These are phyloP conservation scores for Anniella stebbinsi DNA, from an alignment of 2,797 vertebrate species.

Conservation along the genomic window DNA sequence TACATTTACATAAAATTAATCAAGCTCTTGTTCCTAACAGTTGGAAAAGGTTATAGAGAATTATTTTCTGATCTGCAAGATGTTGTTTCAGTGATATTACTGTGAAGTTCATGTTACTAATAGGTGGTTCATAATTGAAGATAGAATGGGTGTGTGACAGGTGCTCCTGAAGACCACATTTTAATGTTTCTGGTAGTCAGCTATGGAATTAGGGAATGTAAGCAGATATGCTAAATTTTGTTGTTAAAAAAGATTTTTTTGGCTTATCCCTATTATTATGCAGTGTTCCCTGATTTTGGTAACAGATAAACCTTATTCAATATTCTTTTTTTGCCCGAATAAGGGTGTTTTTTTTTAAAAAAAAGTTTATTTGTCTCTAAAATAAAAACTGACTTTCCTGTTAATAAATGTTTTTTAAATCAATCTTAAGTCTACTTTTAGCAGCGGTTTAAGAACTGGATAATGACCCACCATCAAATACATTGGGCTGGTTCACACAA, in stretches of 20 bases:
- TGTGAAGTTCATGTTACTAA: constrained; percentile 38
- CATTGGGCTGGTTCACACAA: too few relatives aligned
- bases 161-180: neutral
- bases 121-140: constrained; percentile 35
- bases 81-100: constrained; percentile 58
- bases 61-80: constrained; percentile 62
- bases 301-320: too few relatives aligned
- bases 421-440: neutral
- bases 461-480: too few relatives aligned
- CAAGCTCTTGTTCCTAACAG: constrained; percentile 70
- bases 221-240: neutral
- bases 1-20: constrained; percentile 73
- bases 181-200: neutral
- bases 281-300: neutral
- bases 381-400: neutral
- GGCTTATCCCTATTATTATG: neutral
- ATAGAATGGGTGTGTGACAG: neutral
- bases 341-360: too few relatives aligned
- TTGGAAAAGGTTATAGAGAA: constrained; percentile 69
- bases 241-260: neutral
- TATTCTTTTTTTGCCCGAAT: too few relatives aligned
- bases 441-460: neutral
- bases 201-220: neutral
- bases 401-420: neutral
- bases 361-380: neutral